These are phyloP conservation scores for Tachyglossus aculeatus DNA, from an alignment of 2,797 vertebrate species.

Conservation along the genomic window DNA sequence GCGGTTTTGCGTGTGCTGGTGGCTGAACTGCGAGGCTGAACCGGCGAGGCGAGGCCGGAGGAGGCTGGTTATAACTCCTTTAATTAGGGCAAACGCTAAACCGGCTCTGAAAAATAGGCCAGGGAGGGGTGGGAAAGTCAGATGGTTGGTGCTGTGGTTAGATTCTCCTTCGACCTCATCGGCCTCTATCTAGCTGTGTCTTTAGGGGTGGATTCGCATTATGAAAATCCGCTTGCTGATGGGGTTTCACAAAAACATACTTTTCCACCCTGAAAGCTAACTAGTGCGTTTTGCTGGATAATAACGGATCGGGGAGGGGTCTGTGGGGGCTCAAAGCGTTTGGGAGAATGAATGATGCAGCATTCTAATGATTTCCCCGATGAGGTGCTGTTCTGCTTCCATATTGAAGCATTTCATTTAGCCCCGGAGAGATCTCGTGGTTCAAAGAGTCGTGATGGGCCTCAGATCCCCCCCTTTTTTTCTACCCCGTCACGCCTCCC, in stretches of 20 bases:
- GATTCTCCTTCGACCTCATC: not conserved
- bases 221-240: not conserved
- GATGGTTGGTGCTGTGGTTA: no score
- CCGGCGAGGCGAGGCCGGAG: no score
- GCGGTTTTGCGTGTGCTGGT: no score
- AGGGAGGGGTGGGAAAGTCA: conserved; percentile 38
- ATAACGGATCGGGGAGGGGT: conserved; percentile 6
- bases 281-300: not conserved
- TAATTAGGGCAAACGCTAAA: not conserved
- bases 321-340: conserved; percentile 23
- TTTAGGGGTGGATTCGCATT: no score
- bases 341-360: conserved; percentile 71
- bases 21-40: no score
- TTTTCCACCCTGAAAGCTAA: conserved; percentile 26
- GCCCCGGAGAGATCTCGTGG: conserved; percentile 3
- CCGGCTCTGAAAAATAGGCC: conserved; percentile 50
- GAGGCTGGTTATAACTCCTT: no score
- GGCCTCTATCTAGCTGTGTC: not conserved
- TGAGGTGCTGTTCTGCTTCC: conserved; percentile 53
- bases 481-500: no score
- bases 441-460: not conserved
- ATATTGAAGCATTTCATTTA: conserved; percentile 55
- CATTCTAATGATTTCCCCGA: conserved; percentile 64
- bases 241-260: conserved; percentile 10
- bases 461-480: no score